These are phyloP conservation scores for Elephas maximus DNA, from an alignment of 2,113 vertebrate genomes.

Conservation along the genomic window DNA sequence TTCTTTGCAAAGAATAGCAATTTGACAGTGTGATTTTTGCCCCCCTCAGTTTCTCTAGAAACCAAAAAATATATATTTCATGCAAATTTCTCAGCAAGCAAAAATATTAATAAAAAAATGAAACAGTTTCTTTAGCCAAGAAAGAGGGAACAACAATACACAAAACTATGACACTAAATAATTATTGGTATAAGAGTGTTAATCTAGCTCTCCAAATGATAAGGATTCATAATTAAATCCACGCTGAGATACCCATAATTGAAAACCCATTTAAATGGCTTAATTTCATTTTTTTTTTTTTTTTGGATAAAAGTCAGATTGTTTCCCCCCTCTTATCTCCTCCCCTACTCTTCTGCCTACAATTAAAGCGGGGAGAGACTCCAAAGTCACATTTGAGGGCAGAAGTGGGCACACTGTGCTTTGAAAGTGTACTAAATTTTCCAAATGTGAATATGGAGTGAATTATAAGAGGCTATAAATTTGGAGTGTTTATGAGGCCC, in stretches of 20 bases:
- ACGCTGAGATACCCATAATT: slow-evolving; percentile 73
- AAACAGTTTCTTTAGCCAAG: slow-evolving; percentile 66
- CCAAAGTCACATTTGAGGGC: not conserved
- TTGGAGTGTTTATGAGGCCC: not conserved
- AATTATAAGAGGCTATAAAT: not conserved
- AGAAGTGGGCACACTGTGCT: not conserved
- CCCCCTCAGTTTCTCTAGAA: slow-evolving; percentile 44
- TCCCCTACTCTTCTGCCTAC: not conserved
- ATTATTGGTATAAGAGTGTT: not conserved
- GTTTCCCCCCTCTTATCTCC: not conserved
- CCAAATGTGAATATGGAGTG: not conserved
- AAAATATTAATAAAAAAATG: slow-evolving; percentile 52
- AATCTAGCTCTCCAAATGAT: slow-evolving; percentile 55
- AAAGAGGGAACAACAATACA: slow-evolving; percentile 50
- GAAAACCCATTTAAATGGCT: slow-evolving; percentile 82
- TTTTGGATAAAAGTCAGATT: slow-evolving; percentile 82
- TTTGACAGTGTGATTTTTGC: slow-evolving; percentile 66
- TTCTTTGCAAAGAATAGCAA: slow-evolving; percentile 53
- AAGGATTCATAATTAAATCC: slow-evolving; percentile 77
- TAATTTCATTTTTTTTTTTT: slow-evolving; percentile 74
- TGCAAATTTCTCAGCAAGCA: slow-evolving; percentile 82
- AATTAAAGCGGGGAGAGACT: not conserved
- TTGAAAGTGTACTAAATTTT: not conserved
- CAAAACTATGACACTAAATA: slow-evolving; percentile 31
- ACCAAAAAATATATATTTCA: slow-evolving; percentile 69